These are phyloP conservation scores for Coelopa frigida DNA, from an alignment of 1,140 invertebrate genomes.

Conservation along the genomic window DNA sequence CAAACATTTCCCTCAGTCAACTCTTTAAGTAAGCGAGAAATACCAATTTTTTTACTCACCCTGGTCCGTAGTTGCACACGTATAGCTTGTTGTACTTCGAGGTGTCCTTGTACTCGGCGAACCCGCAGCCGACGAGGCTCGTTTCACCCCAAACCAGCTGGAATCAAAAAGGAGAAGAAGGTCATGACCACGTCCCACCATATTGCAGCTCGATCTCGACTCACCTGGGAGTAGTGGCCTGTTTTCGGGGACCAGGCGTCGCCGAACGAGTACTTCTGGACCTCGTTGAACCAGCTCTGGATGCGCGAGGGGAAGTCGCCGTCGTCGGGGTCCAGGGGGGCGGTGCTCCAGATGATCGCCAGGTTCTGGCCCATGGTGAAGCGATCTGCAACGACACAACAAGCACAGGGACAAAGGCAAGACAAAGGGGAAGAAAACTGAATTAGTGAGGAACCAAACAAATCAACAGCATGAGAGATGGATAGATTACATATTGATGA, in stretches of 20 bases:
- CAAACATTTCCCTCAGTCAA: too few relatives aligned
- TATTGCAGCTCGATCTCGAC: neutral
- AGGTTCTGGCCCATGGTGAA: constrained; percentile 79
- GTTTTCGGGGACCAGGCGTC: constrained; percentile 58
- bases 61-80: constrained; percentile 80
- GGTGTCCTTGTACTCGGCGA: constrained; percentile 67
- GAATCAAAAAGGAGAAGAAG: constrained; percentile 28
- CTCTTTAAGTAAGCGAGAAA: too few relatives aligned
- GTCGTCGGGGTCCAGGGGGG: constrained; percentile 53
- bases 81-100: constrained; percentile 71
- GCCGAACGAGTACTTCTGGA: constrained; percentile 60
- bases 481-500: too few relatives aligned
- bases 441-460: too few relatives aligned
- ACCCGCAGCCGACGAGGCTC: constrained; percentile 72
- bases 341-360: constrained; percentile 70
- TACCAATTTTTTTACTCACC: constrained; percentile 47
- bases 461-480: too few relatives aligned
- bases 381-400: too few relatives aligned
- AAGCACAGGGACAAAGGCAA: too few relatives aligned
- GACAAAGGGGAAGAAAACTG: too few relatives aligned
- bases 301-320: constrained; percentile 70
- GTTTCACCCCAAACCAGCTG: constrained; percentile 75
- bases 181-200: neutral
- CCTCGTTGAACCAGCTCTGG: constrained; percentile 73
- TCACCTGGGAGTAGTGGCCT: constrained; percentile 76